Evolutionary conservation across 2,888 invertebrate genomes (phyloP).

Genomic region (Trilocha varians): DNA sequence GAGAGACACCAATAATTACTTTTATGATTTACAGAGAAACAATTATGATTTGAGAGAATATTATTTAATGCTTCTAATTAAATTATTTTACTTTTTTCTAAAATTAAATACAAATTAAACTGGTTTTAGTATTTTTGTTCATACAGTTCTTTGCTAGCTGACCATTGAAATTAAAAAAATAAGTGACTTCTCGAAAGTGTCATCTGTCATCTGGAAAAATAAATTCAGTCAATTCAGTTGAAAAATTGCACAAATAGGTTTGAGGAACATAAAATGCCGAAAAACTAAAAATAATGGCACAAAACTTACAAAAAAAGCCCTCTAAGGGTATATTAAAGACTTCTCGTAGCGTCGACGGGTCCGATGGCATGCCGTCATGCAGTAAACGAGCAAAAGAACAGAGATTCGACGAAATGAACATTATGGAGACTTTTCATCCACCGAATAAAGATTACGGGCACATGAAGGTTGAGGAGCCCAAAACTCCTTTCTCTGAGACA

Average conservation of each 20-base stretch:
- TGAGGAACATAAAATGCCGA: constrained; percentile 21
- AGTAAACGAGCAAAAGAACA: constrained; percentile 75
- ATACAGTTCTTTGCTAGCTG: too few species aligned
- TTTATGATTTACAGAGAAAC: too few species aligned
- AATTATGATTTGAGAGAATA: too few species aligned
- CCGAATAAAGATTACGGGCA: constrained; percentile 99
- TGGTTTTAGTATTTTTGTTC: too few species aligned
- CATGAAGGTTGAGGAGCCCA: constrained; percentile 98
- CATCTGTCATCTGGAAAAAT: constrained; percentile 2
- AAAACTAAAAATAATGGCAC: constrained; percentile 71
- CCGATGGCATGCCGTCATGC: constrained; percentile 55
- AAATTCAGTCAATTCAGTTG: constrained; percentile 22
- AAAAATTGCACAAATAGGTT: too few species aligned
- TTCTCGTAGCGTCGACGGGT: constrained; percentile 91
- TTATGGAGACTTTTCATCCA: constrained; percentile 97
- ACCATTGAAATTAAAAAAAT: too few species aligned
- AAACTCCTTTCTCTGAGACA: constrained; percentile 86
- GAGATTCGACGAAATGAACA: constrained; percentile 99
- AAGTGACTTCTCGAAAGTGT: too few species aligned
- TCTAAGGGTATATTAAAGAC: constrained; percentile 94
- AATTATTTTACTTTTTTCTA: too few species aligned
- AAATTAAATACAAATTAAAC: too few species aligned
- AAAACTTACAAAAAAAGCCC: constrained; percentile 87
- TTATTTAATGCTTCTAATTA: too few species aligned
- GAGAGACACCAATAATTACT: too few species aligned